phyloP scores from a whole-genome alignment of 2,113 vertebrate species.

The Oncorhynchus nerka region DNA sequence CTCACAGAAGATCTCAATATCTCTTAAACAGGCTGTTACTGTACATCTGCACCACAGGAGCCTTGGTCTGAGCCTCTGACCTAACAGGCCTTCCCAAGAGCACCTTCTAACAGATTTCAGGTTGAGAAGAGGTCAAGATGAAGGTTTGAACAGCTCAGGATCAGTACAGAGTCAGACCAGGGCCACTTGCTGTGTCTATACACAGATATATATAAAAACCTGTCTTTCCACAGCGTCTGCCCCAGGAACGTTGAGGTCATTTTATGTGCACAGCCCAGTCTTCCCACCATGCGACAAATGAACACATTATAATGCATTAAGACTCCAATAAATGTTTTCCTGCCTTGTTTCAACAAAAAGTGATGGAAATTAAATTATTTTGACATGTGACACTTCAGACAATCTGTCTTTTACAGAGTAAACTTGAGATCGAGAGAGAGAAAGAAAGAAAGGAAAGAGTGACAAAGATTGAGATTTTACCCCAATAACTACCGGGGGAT shows the following conservation, averaged over 20 bases:
- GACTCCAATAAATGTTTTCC: background rate
- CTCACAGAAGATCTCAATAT: too few species aligned
- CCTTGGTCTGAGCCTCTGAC: too few species aligned
- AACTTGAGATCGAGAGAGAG: background rate
- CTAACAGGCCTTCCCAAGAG: too few species aligned
- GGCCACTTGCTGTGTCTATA: background rate
- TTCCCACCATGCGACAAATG: conserved; percentile 1
- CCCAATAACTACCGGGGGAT: too few species aligned
- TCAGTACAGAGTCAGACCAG: background rate
- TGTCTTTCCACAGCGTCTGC: conserved; percentile 14
- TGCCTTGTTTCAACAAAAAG: background rate
- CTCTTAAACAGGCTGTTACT: too few species aligned
- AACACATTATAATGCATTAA: background rate
- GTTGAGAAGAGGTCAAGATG: background rate
- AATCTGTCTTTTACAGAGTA: background rate
- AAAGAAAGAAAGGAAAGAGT: background rate
- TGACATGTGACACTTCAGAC: conserved; percentile 1
- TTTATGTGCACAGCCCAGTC: background rate
- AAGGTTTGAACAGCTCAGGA: background rate
- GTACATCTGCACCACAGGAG: too few species aligned
- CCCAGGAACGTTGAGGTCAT: conserved; percentile 19
- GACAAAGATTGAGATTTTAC: too few species aligned
- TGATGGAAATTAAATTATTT: background rate
- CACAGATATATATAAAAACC: conserved; percentile 2
- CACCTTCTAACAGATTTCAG: background rate